These are phyloP conservation scores for Agriotes lineatus DNA, from an alignment of 2,888 invertebrate genomes.

Conservation along the genomic window DNA sequence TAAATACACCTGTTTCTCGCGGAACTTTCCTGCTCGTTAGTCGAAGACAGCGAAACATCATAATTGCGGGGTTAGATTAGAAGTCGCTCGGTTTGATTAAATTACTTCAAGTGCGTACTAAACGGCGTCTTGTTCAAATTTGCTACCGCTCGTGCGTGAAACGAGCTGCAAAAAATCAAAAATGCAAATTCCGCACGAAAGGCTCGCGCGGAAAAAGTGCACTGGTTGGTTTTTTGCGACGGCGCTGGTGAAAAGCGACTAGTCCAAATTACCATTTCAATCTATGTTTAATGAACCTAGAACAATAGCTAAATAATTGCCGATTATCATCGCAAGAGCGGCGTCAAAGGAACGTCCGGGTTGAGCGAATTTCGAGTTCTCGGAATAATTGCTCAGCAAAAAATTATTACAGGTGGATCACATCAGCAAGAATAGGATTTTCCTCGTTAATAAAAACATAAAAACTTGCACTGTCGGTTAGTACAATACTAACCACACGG, in stretches of 20 bases:
- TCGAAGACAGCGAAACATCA: slow-evolving; percentile 14
- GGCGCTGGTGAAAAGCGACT: not conserved
- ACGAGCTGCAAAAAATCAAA: not conserved
- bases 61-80: slow-evolving; percentile 27
- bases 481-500: too few species aligned
- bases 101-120: not conserved
- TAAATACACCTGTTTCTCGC: slow-evolving; percentile 34
- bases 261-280: slow-evolving; percentile 10
- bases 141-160: too few species aligned
- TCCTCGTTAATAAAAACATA: too few species aligned
- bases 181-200: not conserved
- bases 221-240: not conserved
- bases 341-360: not conserved
- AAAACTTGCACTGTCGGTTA: too few species aligned
- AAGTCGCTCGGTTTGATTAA: slow-evolving; percentile 15
- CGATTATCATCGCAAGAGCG: not conserved
- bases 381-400: not conserved
- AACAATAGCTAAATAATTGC: slow-evolving; percentile 15
- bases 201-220: not conserved
- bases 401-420: not conserved
- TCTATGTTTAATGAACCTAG: slow-evolving; percentile 21
- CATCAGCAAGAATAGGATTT: too few species aligned
- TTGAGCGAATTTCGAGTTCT: not conserved
- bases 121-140: too few species aligned
- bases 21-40: slow-evolving; percentile 25